phyloP scores from a whole-genome alignment of 2,888 invertebrate genomes.

The Leptopterna dolabrata region DNA sequence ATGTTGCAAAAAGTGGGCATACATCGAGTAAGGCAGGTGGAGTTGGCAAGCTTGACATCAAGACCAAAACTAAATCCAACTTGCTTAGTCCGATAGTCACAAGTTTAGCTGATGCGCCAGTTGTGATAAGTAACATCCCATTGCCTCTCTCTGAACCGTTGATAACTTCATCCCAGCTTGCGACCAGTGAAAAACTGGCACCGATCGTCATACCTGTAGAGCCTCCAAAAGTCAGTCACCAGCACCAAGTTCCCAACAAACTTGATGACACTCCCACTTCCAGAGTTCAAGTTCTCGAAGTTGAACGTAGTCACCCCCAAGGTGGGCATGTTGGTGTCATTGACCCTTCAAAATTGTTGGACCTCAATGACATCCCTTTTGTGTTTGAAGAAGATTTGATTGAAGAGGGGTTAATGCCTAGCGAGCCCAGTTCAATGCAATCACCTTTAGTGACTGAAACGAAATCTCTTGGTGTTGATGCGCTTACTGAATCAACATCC shows the following conservation, averaged over 20 bases:
- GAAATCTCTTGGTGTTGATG: neutral
- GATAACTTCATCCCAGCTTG: neutral
- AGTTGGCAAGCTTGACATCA: neutral
- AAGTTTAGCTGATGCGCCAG: neutral
- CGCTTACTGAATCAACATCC: neutral
- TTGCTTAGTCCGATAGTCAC: neutral
- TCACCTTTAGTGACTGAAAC: neutral
- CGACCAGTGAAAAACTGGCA: neutral
- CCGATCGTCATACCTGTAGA: neutral
- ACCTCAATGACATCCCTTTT: neutral
- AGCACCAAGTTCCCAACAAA: neutral
- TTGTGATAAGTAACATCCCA: neutral
- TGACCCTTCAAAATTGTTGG: neutral
- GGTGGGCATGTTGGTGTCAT: neutral
- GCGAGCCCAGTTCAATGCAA: neutral
- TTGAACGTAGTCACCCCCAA: neutral
- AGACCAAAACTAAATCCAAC: neutral
- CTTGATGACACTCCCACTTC: neutral
- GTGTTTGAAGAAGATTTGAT: neutral
- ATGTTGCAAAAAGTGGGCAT: neutral
- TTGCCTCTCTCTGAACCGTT: neutral
- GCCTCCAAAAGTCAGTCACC: neutral
- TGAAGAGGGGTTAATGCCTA: neutral
- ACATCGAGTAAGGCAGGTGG: neutral
- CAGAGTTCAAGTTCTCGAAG: neutral